Evolutionary conservation across 2,797 vertebrate species (phyloP).

Genomic region (Adrianichthys oophorus): DNA sequence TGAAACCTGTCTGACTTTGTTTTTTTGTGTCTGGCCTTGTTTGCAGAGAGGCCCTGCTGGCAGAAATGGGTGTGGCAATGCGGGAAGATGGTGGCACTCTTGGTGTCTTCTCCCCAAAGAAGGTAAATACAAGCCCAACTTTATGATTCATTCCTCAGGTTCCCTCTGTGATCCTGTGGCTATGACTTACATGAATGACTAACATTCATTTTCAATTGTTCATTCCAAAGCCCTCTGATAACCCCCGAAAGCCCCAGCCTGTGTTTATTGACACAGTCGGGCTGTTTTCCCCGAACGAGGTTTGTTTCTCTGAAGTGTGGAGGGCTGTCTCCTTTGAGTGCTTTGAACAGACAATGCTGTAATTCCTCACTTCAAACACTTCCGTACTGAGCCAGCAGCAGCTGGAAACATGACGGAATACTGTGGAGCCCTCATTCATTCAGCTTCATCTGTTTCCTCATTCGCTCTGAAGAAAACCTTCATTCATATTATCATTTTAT

Average conservation of each 20-base stretch:
- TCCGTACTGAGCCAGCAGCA: slow-evolving; percentile 22
- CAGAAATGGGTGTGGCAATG: slow-evolving; percentile 99
- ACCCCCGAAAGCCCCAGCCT: slow-evolving; percentile 77
- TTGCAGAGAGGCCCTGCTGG: slow-evolving; percentile 92
- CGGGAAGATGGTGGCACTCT: slow-evolving; percentile 95
- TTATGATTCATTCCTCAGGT: not conserved
- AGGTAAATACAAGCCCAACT: slow-evolving; percentile 77
- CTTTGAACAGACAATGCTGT: slow-evolving; percentile 18
- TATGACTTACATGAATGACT: slow-evolving; percentile 14
- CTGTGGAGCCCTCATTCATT: slow-evolving; percentile 20
- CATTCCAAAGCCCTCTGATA: slow-evolving; percentile 68
- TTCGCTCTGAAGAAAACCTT: no score
- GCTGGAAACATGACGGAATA: slow-evolving; percentile 46
- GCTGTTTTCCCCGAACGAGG: slow-evolving; percentile 88
- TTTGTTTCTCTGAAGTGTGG: slow-evolving; percentile 76
- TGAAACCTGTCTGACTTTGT: no score
- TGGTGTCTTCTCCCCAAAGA: slow-evolving; percentile 97
- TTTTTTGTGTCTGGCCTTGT: slow-evolving; percentile 1
- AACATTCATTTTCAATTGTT: slow-evolving; percentile 43
- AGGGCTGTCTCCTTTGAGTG: slow-evolving; percentile 56
- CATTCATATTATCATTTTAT: no score
- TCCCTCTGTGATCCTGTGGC: slow-evolving; percentile 1
- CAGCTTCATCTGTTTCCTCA: slow-evolving; percentile 43
- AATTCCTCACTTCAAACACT: slow-evolving; percentile 48
- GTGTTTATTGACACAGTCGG: slow-evolving; percentile 86